Evolutionary conservation across 2,113 vertebrate species (phyloP), one percentile per base, ranked within the genome.

Genomic region (Colinus virginianus): DNA sequence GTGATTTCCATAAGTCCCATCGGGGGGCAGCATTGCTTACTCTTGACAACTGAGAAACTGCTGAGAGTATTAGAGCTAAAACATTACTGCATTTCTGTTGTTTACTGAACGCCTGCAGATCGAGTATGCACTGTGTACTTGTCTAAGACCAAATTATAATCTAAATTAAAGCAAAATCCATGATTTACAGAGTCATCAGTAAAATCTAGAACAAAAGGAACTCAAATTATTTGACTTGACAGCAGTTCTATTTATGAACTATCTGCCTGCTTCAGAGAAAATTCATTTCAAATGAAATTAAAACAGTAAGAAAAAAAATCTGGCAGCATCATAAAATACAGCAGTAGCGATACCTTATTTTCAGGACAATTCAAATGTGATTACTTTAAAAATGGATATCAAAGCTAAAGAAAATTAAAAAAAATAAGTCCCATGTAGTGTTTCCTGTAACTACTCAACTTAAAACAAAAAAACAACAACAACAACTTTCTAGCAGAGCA

Each of bases 21-120:
- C 10, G 72, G 94, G 93, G 84, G 97, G 97, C 97, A 97, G 97
- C 86, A 97, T 84, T 97, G 96, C 61, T 84, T n/a, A 68, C 68
- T 4, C 13, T 66, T 89, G 76, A 40, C 26, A 48, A 45, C 1
- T 5, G 10, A 58, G 59, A 7, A 42, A 81, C 91, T 6, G 62
- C 36, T 19, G 58, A 5, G 12, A 30, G 25, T 42, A n/a, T 30
- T 55, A 25, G 7, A 1, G 77, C 69, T 56, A 38, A 68, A 75
- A 49, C 0, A 12, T 28, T 48, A 8, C 30, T 8, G 18, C 4
- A 22, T 67, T 78, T 58, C 42, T 56, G 45, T 12, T 56, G 38
- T 28, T 88, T 55, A 70, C 42, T 34, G 43, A 80, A 84, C 0
- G 3, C 32, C 19, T 28, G 43, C 40, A 78, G 49, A 53, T 28